Evolutionary conservation across 2,888 invertebrate species (phyloP), one percentile per base, ranked within the genome.

Genomic region (Pseudoips prasinana): DNA sequence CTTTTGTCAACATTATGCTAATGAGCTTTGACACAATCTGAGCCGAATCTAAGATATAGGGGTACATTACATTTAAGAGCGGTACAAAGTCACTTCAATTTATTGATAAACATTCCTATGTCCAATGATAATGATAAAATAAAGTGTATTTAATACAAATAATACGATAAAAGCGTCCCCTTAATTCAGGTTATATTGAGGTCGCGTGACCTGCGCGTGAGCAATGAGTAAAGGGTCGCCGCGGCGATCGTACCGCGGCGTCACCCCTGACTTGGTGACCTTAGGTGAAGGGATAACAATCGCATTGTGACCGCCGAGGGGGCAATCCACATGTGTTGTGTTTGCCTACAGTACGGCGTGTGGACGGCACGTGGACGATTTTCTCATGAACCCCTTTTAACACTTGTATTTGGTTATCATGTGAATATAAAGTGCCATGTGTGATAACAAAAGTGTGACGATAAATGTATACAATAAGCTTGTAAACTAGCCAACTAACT

Each of bases 1-100:
- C 75, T 81, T 83, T 82, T 81, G 58, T 79, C 73, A 77, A 81
- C 71, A 71, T 64, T 75, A 82, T 78, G 71, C 67, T 83, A 79
- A 85, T 83, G 74, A 77, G 71, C 56, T 58, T 52, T 46, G 62
- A 62, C 62, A 70, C 72, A 58, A 56, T 63, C 69, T 58, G 58
- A 69, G 73, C 51, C 57, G 39, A 59, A 70, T 67, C 56, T 49
- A 33, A 49, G 39, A 58, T 63, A 70, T 61, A 58, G 66, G 62
- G 56, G 64, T 40, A 38, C 32, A 39, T 44, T 42, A 43, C 44
- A 48, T 44, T 50, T 48, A 51, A 20, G 7, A 7, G 20, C 20
- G 31, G 37, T 43, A 46, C 41, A 26, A 25, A 26, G 25, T 29
- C 33, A 35, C 22, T 41, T 20, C 25, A 33, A 42, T 39, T 29